Conservation (phyloP, 2,888 invertebrate species). For the Scotopteryx bipunctaria region DNA sequence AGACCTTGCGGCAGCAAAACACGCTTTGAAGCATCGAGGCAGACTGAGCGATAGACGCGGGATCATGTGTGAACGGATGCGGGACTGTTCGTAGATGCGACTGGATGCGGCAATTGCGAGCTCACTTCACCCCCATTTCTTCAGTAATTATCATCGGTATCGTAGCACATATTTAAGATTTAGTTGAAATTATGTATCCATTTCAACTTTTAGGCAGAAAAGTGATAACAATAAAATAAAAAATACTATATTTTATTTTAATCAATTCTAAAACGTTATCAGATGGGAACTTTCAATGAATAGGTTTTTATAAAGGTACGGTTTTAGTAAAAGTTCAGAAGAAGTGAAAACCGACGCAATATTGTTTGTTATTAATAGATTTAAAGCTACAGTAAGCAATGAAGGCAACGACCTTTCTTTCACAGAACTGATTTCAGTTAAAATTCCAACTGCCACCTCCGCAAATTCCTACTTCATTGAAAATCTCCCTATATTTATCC, state of each 20-base stretch:
- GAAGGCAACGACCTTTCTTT: conserved; percentile 8
- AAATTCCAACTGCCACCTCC: conserved; percentile 47
- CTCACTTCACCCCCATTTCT: background rate
- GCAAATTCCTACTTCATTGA: conserved; percentile 36
- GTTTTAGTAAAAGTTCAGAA: too few relatives aligned
- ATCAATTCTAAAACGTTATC: too few relatives aligned
- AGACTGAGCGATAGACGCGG: conserved; percentile 54
- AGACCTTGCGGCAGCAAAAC: conserved; percentile 79
- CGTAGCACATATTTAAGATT: too few relatives aligned
- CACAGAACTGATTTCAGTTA: background rate
- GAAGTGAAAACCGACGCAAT: too few relatives aligned
- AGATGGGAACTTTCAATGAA: too few relatives aligned
- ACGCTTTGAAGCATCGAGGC: conserved; percentile 74
- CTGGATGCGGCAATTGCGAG: conserved; percentile 48
- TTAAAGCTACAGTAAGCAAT: conserved; percentile 4
- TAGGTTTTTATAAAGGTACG: too few relatives aligned
- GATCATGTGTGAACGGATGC: conserved; percentile 30
- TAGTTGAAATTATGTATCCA: too few relatives aligned
- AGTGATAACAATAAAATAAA: too few relatives aligned
- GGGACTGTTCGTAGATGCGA: conserved; percentile 19
- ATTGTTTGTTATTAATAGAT: too few relatives aligned
- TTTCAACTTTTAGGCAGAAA: too few relatives aligned
- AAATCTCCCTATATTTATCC: conserved; percentile 51
- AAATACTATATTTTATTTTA: too few relatives aligned
- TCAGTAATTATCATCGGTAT: too few relatives aligned